Evolutionary conservation across 2,888 invertebrate species (phyloP), one percentile per base, ranked within the genome.

Genomic region (Polyommatus iphigenia): DNA sequence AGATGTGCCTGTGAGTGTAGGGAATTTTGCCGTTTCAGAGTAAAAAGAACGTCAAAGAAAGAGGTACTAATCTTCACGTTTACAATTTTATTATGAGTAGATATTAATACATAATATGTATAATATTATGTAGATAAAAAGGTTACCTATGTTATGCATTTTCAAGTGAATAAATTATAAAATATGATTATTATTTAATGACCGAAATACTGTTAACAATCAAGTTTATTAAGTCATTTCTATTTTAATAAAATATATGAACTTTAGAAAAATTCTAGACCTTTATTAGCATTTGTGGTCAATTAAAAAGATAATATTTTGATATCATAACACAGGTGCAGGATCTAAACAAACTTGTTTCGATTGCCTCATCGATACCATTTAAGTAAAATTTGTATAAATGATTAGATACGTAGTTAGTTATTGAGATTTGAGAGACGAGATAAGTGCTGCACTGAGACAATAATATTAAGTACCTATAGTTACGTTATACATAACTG

Each of bases 291-390:
- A 62, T 62, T 24, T 24, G 62, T 62, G 10, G 24, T 29, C 62
- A 62, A 62, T 62, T 62, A 62, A 62, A 29, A 62, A 62, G 3
- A 62, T 62, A 62, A 62, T 29, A 62, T 62, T 54, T 54, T 54
- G 10, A 24, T 62, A 62, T 62, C n/a, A 71, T 36, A 71, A 71
- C 20, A 71, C 36, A 71, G 18, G 32, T 71, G 15, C 32, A 36
- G 71, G n/a, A 71, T 71, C 36, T 71, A 50, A 73, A 73, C 46
- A 73, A 73, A 73, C 73, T 46, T 73, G 73, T 73, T 73, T 73
- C 15, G 73, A 50, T 73, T 73, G 46, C 73, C 73, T 73, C 73
- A 73, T 50, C 73, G 46, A 73, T 50, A 73, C 73, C 50, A 73
- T 50, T 46, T 73, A 73, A 20, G 73, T 73, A 73, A 41, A 72